Percentiles rank a stretch among this genome's conserved stretches.
These are phyloP conservation scores for Ianthella basta DNA, from an alignment of 37 sponge, comb jelly and placozoan species.

Conservation along the genomic window DNA sequence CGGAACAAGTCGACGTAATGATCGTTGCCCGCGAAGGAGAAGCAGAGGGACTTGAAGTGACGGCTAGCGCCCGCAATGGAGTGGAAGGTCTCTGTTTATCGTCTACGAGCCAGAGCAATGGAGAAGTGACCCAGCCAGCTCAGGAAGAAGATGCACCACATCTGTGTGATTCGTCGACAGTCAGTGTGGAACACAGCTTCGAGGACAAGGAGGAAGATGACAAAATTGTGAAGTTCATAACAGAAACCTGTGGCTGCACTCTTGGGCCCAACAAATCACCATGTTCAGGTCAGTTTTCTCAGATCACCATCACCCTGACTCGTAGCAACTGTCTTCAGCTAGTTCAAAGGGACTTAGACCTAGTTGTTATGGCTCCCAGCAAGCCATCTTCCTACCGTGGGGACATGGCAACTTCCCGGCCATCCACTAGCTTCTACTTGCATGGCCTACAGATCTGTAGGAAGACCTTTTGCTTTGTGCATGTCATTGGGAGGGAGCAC, in stretches of 20 bases:
- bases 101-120: too few relatives aligned
- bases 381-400: neutral
- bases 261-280: neutral
- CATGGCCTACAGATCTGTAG: neutral
- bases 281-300: neutral
- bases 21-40: too few relatives aligned
- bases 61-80: too few relatives aligned
- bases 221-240: neutral
- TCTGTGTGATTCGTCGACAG: too few relatives aligned
- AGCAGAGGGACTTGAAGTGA: too few relatives aligned
- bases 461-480: neutral
- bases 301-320: neutral
- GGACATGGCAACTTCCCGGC: neutral
- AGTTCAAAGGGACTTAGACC: neutral
- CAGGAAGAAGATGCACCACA: too few relatives aligned
- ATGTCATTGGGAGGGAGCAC: neutral
- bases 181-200: too few relatives aligned
- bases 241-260: conserved; percentile 7
- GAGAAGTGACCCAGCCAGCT: too few relatives aligned
- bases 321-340: conserved; percentile 11
- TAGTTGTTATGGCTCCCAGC: neutral
- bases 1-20: too few relatives aligned
- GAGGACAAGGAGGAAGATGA: neutral
- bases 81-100: too few relatives aligned
- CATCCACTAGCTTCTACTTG: neutral